Conservation (phyloP, 2,888 invertebrate genomes). For the Eupithecia exiguata region DNA sequence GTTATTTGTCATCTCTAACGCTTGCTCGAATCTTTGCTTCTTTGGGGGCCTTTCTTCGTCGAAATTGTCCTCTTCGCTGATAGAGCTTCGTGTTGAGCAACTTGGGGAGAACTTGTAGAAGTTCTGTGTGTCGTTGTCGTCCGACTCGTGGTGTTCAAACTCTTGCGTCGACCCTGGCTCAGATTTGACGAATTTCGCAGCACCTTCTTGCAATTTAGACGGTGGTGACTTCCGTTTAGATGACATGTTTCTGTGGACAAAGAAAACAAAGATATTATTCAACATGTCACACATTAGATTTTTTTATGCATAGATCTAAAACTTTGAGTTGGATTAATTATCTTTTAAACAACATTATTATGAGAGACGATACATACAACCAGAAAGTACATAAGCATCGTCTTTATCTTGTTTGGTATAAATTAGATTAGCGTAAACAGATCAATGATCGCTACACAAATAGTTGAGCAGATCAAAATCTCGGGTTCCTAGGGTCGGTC, state of each 20-base stretch:
- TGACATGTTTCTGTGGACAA: slow-evolving; percentile 94
- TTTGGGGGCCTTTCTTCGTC: slow-evolving; percentile 85
- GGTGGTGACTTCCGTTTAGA: slow-evolving; percentile 98
- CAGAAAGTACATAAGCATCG: neutral
- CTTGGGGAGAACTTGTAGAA: slow-evolving; percentile 80
- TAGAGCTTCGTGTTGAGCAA: slow-evolving; percentile 75
- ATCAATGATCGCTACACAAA: slow-evolving; percentile 56
- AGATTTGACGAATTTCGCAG: slow-evolving; percentile 76
- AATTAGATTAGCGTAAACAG: slow-evolving; percentile 49
- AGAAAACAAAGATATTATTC: slow-evolving; percentile 35
- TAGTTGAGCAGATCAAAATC: slow-evolving; percentile 53
- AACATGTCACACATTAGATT: neutral
- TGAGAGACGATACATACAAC: neutral
- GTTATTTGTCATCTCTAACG: slow-evolving; percentile 85
- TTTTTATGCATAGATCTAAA: neutral
- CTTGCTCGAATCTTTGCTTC: slow-evolving; percentile 84
- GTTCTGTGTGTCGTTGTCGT: slow-evolving; percentile 70
- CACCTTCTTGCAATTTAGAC: slow-evolving; percentile 94
- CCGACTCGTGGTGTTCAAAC: slow-evolving; percentile 75
- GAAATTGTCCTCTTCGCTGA: slow-evolving; percentile 85
- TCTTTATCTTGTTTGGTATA: slow-evolving; percentile 24
- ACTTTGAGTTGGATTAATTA: neutral
- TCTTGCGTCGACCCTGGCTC: slow-evolving; percentile 82
- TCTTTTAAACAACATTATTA: neutral
- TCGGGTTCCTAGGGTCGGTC: slow-evolving; percentile 68